Evolutionary conservation across 2,797 vertebrate species (phyloP).

Genomic region (Danio aesculapii): DNA sequence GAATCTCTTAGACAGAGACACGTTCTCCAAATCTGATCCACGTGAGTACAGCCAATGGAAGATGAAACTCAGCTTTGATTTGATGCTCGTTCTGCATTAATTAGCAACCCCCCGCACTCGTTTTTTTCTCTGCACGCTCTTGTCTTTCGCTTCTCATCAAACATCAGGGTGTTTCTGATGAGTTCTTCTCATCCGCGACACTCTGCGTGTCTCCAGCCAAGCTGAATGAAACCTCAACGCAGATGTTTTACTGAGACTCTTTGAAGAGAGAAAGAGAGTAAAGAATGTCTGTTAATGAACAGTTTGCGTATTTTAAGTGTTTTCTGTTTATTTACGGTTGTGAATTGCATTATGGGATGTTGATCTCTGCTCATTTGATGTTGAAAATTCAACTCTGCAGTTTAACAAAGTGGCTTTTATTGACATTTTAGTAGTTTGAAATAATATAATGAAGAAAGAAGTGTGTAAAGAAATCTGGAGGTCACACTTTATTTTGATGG

Average conservation of each 20-base stretch:
- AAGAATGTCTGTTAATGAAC: too few relatives aligned
- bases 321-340: too few relatives aligned
- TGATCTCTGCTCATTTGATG: too few relatives aligned
- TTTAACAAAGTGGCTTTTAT: too few relatives aligned
- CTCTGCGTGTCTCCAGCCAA: not conserved
- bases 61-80: slow-evolving; percentile 4
- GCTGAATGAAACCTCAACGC: slow-evolving; percentile 37
- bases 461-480: too few relatives aligned
- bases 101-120: not conserved
- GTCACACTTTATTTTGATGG: too few relatives aligned
- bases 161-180: slow-evolving; percentile 28
- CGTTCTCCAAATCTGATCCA: slow-evolving; percentile 97
- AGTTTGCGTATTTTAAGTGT: too few relatives aligned
- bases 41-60: slow-evolving; percentile 78
- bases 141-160: slow-evolving; percentile 29
- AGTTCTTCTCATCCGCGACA: slow-evolving; percentile 7
- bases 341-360: too few relatives aligned
- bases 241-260: slow-evolving; percentile 11
- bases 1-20: slow-evolving; percentile 95
- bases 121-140: not conserved
- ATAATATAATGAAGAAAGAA: too few relatives aligned
- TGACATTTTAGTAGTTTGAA: too few relatives aligned
- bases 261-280: slow-evolving; percentile 37
- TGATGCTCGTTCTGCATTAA: slow-evolving; percentile 24
- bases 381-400: too few relatives aligned